Percentiles rank a stretch among this genome's conserved stretches.
These are phyloP conservation scores for human (Homo sapiens) DNA, from an alignment of 2,113 vertebrate genomes.

Conservation along the genomic window GRCh38 chr18:40406501-40407000, in stretches of 20 bases:
- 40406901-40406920: neutral
- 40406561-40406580: slow-evolving; percentile 40
- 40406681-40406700: neutral
- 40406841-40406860: neutral
- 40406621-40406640: slow-evolving; percentile 9
- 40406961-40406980: neutral
- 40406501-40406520: neutral
- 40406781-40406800: neutral
- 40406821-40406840: neutral
- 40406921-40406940: neutral
- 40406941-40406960: neutral
- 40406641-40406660: neutral
- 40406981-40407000: neutral
- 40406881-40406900: neutral
- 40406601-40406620: slow-evolving; percentile 11
- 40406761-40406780: neutral
- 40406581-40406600: slow-evolving; percentile 7
- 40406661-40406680: slow-evolving; percentile 26
- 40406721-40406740: neutral
- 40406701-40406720: neutral
- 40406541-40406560: neutral
- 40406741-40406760: neutral
- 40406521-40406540: slow-evolving; percentile 1
- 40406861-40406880: neutral
- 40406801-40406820: neutral